Conservation (phyloP, 2,888 invertebrate genomes). For the Cerastoderma edule region DNA sequence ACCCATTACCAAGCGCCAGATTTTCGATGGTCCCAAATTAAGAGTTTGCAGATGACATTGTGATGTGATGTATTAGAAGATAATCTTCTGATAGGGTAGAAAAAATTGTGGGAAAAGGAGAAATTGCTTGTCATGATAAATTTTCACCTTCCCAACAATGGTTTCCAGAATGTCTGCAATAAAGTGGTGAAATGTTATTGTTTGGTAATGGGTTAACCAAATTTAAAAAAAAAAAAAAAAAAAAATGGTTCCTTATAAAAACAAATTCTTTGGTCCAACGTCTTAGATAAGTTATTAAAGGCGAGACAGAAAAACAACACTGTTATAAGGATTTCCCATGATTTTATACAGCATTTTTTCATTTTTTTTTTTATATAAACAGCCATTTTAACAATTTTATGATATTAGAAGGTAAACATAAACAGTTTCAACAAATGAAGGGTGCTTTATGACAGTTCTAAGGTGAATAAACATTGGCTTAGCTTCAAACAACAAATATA, state of each 20-base stretch:
- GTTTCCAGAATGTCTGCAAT: too few species aligned
- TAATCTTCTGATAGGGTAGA: too few species aligned
- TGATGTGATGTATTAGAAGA: too few species aligned
- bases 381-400: conserved; percentile 20
- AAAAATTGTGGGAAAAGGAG: too few species aligned
- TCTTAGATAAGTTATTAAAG: not conserved
- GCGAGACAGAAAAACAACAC: not conserved
- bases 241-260: not conserved
- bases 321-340: conserved; percentile 11
- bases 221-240: not conserved
- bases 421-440: not conserved
- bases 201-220: not conserved
- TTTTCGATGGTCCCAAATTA: too few species aligned
- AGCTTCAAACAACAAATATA: not conserved
- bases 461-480: conserved; percentile 1
- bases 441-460: not conserved
- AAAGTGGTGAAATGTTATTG: too few species aligned
- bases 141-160: too few species aligned
- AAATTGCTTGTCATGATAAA: too few species aligned
- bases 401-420: conserved; percentile 2
- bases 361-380: conserved; percentile 5
- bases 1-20: too few species aligned
- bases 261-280: not conserved
- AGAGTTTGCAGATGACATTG: too few species aligned
- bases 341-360: conserved; percentile 15